Evolutionary conservation across 2,888 invertebrate species (phyloP), one percentile per base, ranked within the genome.

Genomic region (Agrotis segetum): DNA sequence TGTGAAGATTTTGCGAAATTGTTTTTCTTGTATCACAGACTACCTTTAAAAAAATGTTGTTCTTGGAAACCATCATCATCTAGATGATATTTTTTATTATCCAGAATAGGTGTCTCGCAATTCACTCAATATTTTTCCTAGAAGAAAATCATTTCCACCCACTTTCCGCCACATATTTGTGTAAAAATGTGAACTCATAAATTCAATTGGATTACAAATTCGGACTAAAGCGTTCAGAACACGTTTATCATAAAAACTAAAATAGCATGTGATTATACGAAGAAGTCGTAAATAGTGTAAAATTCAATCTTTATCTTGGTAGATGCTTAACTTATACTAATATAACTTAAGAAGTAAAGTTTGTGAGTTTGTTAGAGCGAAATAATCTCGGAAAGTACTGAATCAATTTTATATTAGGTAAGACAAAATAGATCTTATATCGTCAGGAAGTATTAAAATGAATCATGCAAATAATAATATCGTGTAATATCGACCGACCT

Each of bases 401-500:
- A 29, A 29, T 29, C 29, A 4, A 29, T 29, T 29, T n/a, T n/a
- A n/a, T n/a, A n/a, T n/a, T n/a, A n/a, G n/a, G n/a, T n/a, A n/a
- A 19, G 7, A 34, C 17, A 53, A 63, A 53, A 63, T 40, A 52
- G 34, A 34, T 58, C 52, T n/a, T 46, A 53, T 53, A 67, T 16
- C 40, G 74, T 52, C 52, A 66, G 67, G 74, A 67, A 74, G 44
- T 63, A 40, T 44, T 19, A 44, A 52, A 73, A 67, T 59, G 17
- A 63, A 49, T 46, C n/a, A 19, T n/a, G 47, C 40, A 62, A 72
- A 74, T 60, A 74, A 60, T 50, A 21, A 50, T 58, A 14, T 55
- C 24, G 40, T 74, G 52, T 16, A 55, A 58, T 61, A 47, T 40
- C 14, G 64, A 61, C 71, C 14, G 64, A 61, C 71, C 66, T 75